Evolutionary conservation across 2,113 vertebrate genomes (phyloP).

Genomic region (Speoplatyrhinus poulsoni): DNA sequence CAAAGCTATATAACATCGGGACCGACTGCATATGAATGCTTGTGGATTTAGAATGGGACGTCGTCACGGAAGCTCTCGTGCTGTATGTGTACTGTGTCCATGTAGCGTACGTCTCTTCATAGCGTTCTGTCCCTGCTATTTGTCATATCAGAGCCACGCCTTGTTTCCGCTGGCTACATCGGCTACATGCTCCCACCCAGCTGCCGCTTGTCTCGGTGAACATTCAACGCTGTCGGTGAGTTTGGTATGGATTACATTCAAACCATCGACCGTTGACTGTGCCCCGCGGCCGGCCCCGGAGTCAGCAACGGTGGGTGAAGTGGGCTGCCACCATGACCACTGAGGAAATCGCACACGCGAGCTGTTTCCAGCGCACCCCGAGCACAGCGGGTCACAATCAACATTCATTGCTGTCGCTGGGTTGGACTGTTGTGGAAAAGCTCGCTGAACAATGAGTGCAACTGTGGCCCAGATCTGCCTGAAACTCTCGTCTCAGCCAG

Average conservation of each 20-base stretch:
- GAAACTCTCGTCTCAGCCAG: conserved; percentile 61
- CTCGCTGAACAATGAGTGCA: conserved; percentile 99
- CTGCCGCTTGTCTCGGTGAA: conserved; percentile 83
- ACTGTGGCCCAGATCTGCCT: conserved; percentile 90
- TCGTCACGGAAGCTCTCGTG: too few relatives aligned
- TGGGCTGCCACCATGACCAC: background rate
- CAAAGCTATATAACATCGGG: too few relatives aligned
- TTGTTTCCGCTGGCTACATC: background rate
- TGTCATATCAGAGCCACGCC: background rate
- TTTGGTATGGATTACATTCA: conserved; percentile 88
- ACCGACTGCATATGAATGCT: too few relatives aligned
- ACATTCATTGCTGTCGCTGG: conserved; percentile 99
- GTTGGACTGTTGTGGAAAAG: conserved; percentile 93
- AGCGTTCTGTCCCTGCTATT: too few relatives aligned
- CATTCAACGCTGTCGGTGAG: conserved; percentile 99
- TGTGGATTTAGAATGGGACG: too few relatives aligned
- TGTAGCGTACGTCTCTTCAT: too few relatives aligned
- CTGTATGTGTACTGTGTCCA: too few relatives aligned
- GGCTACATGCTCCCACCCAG: conserved; percentile 74
- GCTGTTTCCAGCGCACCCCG: conserved; percentile 58
- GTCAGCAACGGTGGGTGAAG: conserved; percentile 12
- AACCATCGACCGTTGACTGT: conserved; percentile 99
- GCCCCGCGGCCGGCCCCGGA: conserved; percentile 83
- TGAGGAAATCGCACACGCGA: conserved; percentile 26
- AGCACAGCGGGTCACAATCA: conserved; percentile 95